Evolutionary conservation across 2,888 invertebrate species (phyloP), one percentile per base, ranked within the genome.

Genomic region (Eugnorisma glareosa): DNA sequence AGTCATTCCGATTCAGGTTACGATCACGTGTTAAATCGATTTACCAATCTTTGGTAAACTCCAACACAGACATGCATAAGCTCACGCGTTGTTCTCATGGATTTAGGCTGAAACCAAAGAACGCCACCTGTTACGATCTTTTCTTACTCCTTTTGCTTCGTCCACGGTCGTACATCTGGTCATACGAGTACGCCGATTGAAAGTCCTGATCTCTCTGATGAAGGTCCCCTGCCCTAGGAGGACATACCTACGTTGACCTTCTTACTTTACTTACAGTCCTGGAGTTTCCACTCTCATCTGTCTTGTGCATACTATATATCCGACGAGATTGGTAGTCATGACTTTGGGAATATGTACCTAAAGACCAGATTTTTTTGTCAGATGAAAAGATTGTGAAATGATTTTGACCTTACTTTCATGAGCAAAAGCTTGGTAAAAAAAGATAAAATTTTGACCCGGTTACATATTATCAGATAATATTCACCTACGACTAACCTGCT

Each of bases 1-100:
- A 88, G 57, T 24, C 31, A 54, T 7, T 63, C 24, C 66, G 70
- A 82, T 81, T 86, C 75, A 81, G 87, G 85, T 83, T 75, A 73
- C 78, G 61, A 75, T 87, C 78, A 82, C 87, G 86, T 85, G 84
- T 51, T 24, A 28, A 45, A 77, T 59, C 45, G 28, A 74, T 67
- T 57, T 61, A 68, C 75, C 61, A 85, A 75, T 61, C 13, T 63
- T 73, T 57, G 37, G 57, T 66, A 64, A 73, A 81, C 67, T n/a
- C 24, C n/a, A 64, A 40, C 1, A 64, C 64, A 40, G n/a, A 40
- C 64, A 15, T 8, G 24, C n/a, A 15, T 40, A 40, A 40, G 15
- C 37, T 63, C 7, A 40, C n/a, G 63, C 2, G n/a, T 37, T 7
- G 1, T 63, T 37, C 4, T 21, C 59, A n/a, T 37, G 37, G 8